Evolutionary conservation across 1,140 invertebrate genomes (phyloP), one percentile per base, ranked within the genome.

Genomic region (Daktulosphaira vitifoliae): DNA sequence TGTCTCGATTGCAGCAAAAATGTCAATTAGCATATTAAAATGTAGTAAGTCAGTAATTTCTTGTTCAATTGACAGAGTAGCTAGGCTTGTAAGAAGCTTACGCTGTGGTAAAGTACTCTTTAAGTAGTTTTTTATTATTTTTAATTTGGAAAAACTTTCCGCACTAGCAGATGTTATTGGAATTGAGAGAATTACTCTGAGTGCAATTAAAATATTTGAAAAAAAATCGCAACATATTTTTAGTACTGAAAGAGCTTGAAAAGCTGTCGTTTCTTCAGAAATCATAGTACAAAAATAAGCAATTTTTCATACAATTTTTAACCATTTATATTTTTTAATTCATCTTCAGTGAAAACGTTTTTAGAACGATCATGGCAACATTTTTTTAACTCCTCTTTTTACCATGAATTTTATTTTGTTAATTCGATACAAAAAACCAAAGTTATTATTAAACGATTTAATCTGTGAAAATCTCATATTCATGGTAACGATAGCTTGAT

Each of bases 71-170:
- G 29, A 37, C 20, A 54, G 39, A 37, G 13, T 33, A 25, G 22
- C 54, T 20, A 53, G 48, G 18, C 29, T 48, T 13, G 37, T 66
- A n/a, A n/a, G n/a, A 20, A 54, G 42, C 53, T 64, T 65, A 39
- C 13, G 15, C 46, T 52, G 22, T n/a, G 8, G 13, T 29, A 38
- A 22, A 16, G 15, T 16, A 44, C 15, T 44, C 2, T 18, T 11
- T 5, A 44, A 2, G 15, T 11, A 11, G 2, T 44, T 44, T 44
- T 44, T 44, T 16, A 44, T 6, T 15, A 44, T 3, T 16, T 44
- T 44, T 16, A 44, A 16, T 16, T 44, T 44, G 6, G 5, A 44
- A 18, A 44, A 44, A 44, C 38, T 9, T n/a, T 42, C 38, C 3
- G 38, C 38, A 3, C 13, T n/a, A 9, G 38, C 42, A 9, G 38